phyloP scores from a whole-genome alignment of 2,888 invertebrate species.

The Merodon equestris region DNA sequence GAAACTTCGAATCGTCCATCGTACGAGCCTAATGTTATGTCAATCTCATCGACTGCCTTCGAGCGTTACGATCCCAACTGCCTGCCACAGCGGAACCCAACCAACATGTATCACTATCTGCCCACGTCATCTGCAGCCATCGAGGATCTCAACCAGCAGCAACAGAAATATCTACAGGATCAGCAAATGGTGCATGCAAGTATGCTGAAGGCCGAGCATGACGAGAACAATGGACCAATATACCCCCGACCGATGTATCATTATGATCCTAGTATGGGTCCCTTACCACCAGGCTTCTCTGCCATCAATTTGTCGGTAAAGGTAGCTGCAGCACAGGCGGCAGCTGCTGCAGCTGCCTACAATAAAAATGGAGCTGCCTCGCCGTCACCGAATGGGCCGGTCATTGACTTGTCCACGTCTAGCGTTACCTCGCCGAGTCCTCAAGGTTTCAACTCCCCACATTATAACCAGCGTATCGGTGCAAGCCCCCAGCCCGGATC shows the following conservation, averaged over 20 bases:
- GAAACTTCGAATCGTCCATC: constrained; percentile 66
- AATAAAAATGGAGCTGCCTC: constrained; percentile 78
- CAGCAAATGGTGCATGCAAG: constrained; percentile 77
- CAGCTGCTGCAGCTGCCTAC: constrained; percentile 77
- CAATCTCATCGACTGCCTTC: constrained; percentile 79
- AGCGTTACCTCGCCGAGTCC: constrained; percentile 91
- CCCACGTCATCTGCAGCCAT: constrained; percentile 80
- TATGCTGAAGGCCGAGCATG: constrained; percentile 86
- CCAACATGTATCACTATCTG: constrained; percentile 83
- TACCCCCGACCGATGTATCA: constrained; percentile 92
- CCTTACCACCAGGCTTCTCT: constrained; percentile 87
- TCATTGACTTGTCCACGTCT: constrained; percentile 92
- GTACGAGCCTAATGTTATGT: constrained; percentile 74
- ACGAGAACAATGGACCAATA: constrained; percentile 85
- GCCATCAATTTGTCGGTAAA: constrained; percentile 92
- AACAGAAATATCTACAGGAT: constrained; percentile 82
- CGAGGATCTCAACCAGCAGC: constrained; percentile 81
- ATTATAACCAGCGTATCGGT: constrained; percentile 78
- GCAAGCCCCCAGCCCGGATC: constrained; percentile 90
- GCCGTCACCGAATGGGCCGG: constrained; percentile 83
- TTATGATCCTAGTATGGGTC: constrained; percentile 86
- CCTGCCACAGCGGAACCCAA: constrained; percentile 78
- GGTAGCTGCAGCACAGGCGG: constrained; percentile 81
- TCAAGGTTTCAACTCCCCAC: constrained; percentile 82
- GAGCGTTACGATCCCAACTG: constrained; percentile 83